Base-by-base conservation (phyloP, 2,113 vertebrate genomes). In the Aspiorhynchus laticeps region DNA sequence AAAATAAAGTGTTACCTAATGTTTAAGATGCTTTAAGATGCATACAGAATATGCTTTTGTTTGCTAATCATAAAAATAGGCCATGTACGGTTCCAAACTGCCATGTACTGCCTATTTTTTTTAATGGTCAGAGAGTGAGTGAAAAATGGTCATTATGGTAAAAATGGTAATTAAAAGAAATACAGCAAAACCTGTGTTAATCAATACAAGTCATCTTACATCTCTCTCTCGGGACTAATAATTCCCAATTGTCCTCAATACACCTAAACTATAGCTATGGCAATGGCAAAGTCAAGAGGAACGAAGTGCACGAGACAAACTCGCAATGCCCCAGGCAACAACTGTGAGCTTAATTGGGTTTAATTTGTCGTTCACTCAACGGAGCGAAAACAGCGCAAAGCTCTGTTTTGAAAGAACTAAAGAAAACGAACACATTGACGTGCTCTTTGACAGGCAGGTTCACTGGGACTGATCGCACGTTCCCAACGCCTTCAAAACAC, bases 221-320 rank as follows among this genome's bases (percentile, higher is more conserved):
- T 67, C 41, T 67, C 24, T 78, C 51, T 67, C 15, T 67, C 7
- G 33, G 41, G 26, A 83, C 8, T 48, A 43, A 83, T 31, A 83
- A 48, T 43, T 69, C 43, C 26, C 1, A 1, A 71, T 36, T 67
- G 28, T 65, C 11, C 63, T 83, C 43, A 83, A 24, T n/a, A 46
- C 5, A 51, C 21, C 19, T 38, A 33, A 38, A 33, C 11, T 21
- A 53, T 31, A 75, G 12, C 76, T 78, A 12, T 28, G 15, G 15
- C 26, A 21, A 51, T 83, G 38, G 15, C 80, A 83, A 83, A 15
- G 63, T 51, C 43, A 69, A 51, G 87, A 89, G 81, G 83, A 85
- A 88, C 91, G 91, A 93, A 91, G 90, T 92, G 89, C 26, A 75
- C 91, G 91, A 93, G 90, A 89, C 89, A 85, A 85, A 88, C 88